A percentile compares a stretch with the other conserved stretches of the same genome.
Conservation (phyloP, 2,113 vertebrate genomes). For the Lophochroa leadbeateri region DNA sequence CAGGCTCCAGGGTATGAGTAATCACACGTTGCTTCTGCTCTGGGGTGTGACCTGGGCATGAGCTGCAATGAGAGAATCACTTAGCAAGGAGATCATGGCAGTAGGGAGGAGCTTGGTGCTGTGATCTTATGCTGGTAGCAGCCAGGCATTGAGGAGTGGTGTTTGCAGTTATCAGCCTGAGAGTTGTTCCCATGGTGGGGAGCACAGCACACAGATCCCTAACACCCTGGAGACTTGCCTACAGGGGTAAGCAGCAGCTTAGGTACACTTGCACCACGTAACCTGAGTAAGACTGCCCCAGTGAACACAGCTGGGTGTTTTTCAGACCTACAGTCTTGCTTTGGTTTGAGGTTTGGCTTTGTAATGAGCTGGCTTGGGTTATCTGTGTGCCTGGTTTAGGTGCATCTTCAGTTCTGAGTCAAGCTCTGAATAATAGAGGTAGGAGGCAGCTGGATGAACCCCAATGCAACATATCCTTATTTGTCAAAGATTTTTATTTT, state of each 20-base stretch:
- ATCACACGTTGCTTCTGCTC: neutral
- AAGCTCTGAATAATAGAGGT: neutral
- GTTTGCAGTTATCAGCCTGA: neutral
- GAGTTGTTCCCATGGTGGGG: neutral
- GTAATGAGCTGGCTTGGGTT: neutral
- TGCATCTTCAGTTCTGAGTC: neutral
- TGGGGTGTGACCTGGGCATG: neutral
- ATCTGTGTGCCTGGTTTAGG: neutral
- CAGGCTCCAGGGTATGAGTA: neutral
- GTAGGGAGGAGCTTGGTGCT: neutral
- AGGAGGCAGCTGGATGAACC: slow-evolving; percentile 20
- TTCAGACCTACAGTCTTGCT: neutral
- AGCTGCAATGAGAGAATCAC: neutral
- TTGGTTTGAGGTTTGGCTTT: neutral
- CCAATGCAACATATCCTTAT: neutral
- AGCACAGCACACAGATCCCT: neutral
- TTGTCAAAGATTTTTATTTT: neutral
- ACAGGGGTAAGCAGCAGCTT: neutral
- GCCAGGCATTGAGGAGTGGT: neutral
- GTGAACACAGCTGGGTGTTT: neutral
- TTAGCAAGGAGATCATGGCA: neutral
- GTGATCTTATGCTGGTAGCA: neutral
- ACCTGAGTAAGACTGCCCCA: neutral
- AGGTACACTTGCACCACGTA: neutral
- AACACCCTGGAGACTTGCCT: neutral